Conservation (phyloP, 2,113 vertebrate genomes). For the Neogale vison region DNA sequence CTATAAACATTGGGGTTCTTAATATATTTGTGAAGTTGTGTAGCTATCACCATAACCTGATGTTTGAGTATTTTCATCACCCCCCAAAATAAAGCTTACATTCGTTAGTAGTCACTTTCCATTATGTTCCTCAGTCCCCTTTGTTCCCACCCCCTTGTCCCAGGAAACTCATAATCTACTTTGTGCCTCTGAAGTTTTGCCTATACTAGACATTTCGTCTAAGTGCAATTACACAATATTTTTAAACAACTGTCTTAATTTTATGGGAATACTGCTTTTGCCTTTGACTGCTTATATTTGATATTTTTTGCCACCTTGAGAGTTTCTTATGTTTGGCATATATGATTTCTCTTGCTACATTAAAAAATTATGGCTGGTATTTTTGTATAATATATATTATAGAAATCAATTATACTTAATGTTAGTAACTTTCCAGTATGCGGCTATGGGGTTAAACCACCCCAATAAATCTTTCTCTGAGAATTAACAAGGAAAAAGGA, state of each 20-base stretch:
- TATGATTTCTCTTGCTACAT: not conserved
- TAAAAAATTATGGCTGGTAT: not conserved
- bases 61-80: not conserved
- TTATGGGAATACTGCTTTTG: not conserved
- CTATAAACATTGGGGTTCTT: not conserved
- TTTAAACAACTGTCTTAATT: not conserved
- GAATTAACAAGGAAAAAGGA: not conserved
- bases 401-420: not conserved
- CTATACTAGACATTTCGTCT: not conserved
- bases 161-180: not conserved
- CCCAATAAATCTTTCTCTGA: not conserved
- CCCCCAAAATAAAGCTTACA: not conserved
- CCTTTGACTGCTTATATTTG: not conserved
- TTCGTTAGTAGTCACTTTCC: not conserved
- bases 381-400: not conserved
- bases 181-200: not conserved
- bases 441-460: not conserved
- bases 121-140: not conserved
- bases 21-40: not conserved
- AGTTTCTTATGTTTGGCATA: not conserved
- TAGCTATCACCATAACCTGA: not conserved
- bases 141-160: not conserved
- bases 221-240: not conserved
- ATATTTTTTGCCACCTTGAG: not conserved
- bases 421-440: not conserved